These are phyloP conservation scores for Lochmaea crataegi DNA, from an alignment of 2,888 invertebrate genomes.

Conservation along the genomic window DNA sequence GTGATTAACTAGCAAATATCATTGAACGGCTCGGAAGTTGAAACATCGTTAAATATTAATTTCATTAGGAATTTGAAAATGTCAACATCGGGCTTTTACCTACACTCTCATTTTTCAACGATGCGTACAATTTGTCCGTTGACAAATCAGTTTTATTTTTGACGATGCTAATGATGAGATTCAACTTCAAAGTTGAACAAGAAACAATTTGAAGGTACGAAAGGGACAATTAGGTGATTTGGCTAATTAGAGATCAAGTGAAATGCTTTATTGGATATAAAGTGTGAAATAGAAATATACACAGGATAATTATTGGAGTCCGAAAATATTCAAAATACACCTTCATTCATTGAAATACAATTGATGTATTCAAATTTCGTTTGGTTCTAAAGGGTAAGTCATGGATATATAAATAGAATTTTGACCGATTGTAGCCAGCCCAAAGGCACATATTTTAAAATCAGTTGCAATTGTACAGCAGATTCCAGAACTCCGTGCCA, in stretches of 20 bases:
- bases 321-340: too few species aligned
- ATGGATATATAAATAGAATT: too few species aligned
- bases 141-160: background rate
- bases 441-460: too few species aligned
- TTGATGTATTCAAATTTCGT: too few species aligned
- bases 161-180: constrained; percentile 1
- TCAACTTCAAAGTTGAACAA: background rate
- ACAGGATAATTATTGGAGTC: too few species aligned
- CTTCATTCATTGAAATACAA: too few species aligned
- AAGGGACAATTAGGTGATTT: background rate
- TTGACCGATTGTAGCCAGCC: too few species aligned
- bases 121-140: background rate
- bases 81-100: background rate
- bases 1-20: background rate
- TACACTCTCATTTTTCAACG: background rate
- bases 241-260: background rate
- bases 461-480: too few species aligned
- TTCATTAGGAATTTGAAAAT: background rate
- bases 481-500: too few species aligned
- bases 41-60: background rate
- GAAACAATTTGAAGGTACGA: background rate
- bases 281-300: background rate
- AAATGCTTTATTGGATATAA: background rate
- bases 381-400: too few species aligned
- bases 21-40: background rate